Conservation (phyloP, 1,140 invertebrate species). For the Temnothorax curvispinosus region DNA sequence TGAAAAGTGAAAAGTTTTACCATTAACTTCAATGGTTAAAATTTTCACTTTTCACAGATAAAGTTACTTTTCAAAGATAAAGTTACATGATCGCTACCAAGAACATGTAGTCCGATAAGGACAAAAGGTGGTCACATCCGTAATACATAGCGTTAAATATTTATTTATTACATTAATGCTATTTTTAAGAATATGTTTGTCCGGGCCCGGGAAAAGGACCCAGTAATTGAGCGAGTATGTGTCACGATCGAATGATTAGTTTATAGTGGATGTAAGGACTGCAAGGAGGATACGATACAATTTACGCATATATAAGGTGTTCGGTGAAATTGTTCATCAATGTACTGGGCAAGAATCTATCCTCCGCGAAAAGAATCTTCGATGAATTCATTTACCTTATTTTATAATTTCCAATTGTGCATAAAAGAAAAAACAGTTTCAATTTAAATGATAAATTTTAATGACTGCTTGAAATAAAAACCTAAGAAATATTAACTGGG, state of each 20-base stretch:
- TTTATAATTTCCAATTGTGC: neutral
- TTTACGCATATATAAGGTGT: neutral
- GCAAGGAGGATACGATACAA: neutral
- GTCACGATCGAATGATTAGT: neutral
- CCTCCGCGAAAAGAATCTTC: neutral
- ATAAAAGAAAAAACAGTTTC: neutral
- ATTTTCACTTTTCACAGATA: no score
- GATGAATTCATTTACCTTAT: conserved; percentile 2
- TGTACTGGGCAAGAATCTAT: neutral
- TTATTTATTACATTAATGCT: conserved; percentile 50
- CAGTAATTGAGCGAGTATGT: neutral
- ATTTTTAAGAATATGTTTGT: conserved; percentile 31
- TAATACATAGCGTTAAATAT: conserved; percentile 30
- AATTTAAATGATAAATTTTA: conserved; percentile 31
- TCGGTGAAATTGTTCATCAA: neutral
- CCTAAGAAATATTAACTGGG: conserved; percentile 34
- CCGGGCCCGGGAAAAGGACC: neutral
- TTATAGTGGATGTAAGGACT: neutral
- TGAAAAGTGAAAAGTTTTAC: no score
- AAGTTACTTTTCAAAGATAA: no score
- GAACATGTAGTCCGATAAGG: neutral
- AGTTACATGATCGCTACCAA: no score
- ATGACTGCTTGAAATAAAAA: conserved; percentile 10
- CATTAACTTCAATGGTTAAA: no score
- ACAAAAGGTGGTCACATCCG: neutral